These are phyloP conservation scores for Podiceps cristatus DNA, from an alignment of 2,113 vertebrate genomes.

Conservation along the genomic window DNA sequence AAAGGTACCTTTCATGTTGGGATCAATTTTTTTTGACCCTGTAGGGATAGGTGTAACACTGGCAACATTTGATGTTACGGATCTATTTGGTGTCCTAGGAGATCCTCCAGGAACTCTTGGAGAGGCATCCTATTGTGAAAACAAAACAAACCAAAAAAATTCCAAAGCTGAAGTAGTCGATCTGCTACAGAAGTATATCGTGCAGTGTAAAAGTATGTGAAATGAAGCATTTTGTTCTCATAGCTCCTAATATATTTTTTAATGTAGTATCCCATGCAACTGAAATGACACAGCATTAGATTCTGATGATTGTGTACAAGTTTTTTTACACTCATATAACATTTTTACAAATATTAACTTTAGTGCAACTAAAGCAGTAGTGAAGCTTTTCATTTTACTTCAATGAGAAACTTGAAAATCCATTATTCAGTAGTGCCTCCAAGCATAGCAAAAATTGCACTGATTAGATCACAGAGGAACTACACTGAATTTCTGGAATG, in stretches of 20 bases:
- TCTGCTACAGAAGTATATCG: background rate
- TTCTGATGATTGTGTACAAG: background rate
- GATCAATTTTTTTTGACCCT: constrained; percentile 87
- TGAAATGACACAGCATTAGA: background rate
- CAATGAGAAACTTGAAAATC: background rate
- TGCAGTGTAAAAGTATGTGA: background rate
- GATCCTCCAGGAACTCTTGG: constrained; percentile 92
- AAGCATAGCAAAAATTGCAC: background rate
- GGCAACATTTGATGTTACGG: constrained; percentile 89
- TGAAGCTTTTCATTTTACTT: background rate
- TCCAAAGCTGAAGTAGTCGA: background rate
- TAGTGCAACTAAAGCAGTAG: background rate
- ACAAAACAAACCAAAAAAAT: background rate
- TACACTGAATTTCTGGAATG: background rate
- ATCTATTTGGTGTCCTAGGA: constrained; percentile 91
- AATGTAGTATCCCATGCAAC: background rate
- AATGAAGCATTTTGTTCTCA: background rate
- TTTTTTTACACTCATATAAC: background rate
- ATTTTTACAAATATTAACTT: background rate
- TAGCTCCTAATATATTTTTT: background rate
- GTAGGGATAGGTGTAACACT: constrained; percentile 93
- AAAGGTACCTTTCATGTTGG: constrained; percentile 86
- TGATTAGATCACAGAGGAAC: background rate
- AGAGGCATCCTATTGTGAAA: constrained; percentile 82
- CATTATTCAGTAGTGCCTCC: background rate